Evolutionary conservation across 1,140 invertebrate species (phyloP).

Genomic region (Dreissena polymorpha): DNA sequence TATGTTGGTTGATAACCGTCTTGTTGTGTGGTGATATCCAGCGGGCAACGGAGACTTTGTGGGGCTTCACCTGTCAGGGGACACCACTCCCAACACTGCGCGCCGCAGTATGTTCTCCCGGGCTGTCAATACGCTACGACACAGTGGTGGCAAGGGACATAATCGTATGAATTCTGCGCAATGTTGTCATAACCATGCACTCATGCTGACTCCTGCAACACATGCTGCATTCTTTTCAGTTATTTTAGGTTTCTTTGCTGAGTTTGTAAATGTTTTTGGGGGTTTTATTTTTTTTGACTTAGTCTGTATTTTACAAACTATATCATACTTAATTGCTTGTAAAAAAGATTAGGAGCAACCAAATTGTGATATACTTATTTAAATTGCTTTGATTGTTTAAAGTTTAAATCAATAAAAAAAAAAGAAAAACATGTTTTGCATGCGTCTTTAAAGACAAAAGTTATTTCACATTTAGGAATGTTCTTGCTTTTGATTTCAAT

Average conservation of each 20-base stretch:
- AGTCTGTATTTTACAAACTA: no score
- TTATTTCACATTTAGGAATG: no score
- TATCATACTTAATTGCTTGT: no score
- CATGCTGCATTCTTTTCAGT: not conserved
- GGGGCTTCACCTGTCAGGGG: conserved; percentile 66
- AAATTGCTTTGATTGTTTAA: no score
- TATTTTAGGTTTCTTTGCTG: not conserved
- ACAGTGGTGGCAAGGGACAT: conserved; percentile 72
- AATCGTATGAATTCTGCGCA: conserved; percentile 50
- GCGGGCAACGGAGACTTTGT: conserved; percentile 57
- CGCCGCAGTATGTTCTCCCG: conserved; percentile 84
- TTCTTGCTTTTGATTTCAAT: no score
- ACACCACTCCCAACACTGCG: conserved; percentile 50
- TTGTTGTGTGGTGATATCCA: conserved; percentile 3
- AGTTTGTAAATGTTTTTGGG: not conserved
- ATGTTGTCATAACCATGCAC: conserved; percentile 10
- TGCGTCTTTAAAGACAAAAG: no score
- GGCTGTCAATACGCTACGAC: conserved; percentile 88
- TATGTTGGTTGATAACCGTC: no score
- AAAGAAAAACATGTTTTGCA: no score
- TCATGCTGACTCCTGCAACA: not conserved
- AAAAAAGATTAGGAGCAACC: no score
- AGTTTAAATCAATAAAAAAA: no score
- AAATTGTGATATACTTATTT: no score
- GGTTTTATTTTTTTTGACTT: no score